phyloP scores from a whole-genome alignment of 92 coral and sea anemone genomes.

The Paramuricea clavata region DNA sequence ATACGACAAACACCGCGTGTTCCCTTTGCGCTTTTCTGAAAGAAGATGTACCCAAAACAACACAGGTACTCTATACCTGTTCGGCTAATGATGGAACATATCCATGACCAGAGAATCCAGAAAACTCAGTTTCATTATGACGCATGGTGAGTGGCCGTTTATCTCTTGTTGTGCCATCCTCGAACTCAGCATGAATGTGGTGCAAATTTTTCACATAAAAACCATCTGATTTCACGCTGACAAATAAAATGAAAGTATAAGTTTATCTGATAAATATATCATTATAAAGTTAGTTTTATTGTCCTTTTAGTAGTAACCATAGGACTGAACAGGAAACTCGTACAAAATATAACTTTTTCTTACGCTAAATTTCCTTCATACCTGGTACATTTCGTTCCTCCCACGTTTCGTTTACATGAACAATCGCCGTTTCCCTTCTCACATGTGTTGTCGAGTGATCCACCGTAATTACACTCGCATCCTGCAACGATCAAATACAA shows the following conservation, averaged over 20 bases:
- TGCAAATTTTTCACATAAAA: conserved; percentile 81
- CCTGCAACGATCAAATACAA: conserved; percentile 48
- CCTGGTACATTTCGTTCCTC: conserved; percentile 86
- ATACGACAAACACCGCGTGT: no score
- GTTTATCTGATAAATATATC: no score
- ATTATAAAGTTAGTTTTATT: no score
- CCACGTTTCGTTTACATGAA: conserved; percentile 78
- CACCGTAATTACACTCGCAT: conserved; percentile 88
- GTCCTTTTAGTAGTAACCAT: no score
- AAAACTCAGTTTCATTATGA: conserved; percentile 66
- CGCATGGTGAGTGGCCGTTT: conserved; percentile 69
- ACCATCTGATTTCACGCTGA: conserved; percentile 72
- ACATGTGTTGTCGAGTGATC: conserved; percentile 76
- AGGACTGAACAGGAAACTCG: no score
- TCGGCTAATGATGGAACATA: conserved; percentile 71
- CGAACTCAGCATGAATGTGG: conserved; percentile 90
- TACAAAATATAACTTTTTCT: no score
- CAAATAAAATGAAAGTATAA: neutral
- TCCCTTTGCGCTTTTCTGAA: no score
- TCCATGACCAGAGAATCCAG: conserved; percentile 90
- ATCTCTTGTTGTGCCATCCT: conserved; percentile 61
- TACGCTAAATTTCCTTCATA: conserved; percentile 13
- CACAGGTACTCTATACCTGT: no score
- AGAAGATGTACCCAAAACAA: no score
- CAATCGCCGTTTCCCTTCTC: conserved; percentile 78